Base-by-base conservation (phyloP, 1,140 invertebrate genomes). In the Euura saliciscinereae region DNA sequence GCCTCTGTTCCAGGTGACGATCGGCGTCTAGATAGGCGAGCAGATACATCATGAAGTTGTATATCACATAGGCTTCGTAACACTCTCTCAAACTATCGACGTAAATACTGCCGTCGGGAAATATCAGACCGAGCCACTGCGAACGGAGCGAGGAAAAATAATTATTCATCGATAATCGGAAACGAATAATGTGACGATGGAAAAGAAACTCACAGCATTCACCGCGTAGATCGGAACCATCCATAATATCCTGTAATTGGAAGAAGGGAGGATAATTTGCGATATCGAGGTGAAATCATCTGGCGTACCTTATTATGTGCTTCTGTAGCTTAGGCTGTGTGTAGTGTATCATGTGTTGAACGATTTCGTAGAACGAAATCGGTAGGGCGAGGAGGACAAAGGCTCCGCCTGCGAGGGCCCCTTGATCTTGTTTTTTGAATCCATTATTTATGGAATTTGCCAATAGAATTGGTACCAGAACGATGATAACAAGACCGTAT, bases 171-270 rank as follows among this genome's bases (percentile, higher is more conserved):
- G 46, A 43, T 44, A 73, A 66, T 59, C 44, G 74, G 28, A 44
- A 59, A 64, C 43, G 42, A 6, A 51, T 4, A 51, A 1, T 74
- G 65, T 44, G 44, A 65, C 65, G 45, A 65, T 43, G 8, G 69
- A 76, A 76, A 44, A 42, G 73, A 73, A 81, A 91, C 93, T 93
- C 91, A 96, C 94, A 75, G 97, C 96, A 92, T 98, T 98, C 8
- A 97, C 84, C 46, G 96, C 95, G 91, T 99, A 99, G 79, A 98
- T 97, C 76, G 97, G 97, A 68, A 99, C 97, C 97, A 99, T 99
- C 97, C 97, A 98, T 78, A 99, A 84, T 87, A 99, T 97, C 83
- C 97, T 96, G 85, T 77, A 91, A 91, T 78, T 76, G 76, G 78
- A 77, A 73, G 28, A 71, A 71, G 43, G 65, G 71, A 51, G 43